phyloP scores from a whole-genome alignment of 2,888 invertebrate species.

The Hartigia nigra region DNA sequence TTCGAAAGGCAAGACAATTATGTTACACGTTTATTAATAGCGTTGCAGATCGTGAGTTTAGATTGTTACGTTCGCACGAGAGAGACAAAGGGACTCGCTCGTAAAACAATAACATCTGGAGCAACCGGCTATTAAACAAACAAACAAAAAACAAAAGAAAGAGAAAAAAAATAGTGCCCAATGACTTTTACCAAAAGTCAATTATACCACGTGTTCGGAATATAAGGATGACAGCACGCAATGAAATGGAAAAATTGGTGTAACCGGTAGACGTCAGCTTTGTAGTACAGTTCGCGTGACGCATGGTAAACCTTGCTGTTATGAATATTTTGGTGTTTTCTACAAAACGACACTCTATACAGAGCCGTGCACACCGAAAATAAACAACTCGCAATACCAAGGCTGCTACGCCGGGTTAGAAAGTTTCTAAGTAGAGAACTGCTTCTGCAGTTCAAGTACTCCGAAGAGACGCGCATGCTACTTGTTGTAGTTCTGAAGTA shows the following conservation, averaged over 20 bases:
- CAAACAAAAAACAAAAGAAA: neutral
- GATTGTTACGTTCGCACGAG: neutral
- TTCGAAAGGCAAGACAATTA: conserved; percentile 4
- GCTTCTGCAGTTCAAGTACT: neutral
- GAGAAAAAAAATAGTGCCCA: neutral
- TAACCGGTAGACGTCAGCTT: neutral
- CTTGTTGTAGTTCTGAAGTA: neutral
- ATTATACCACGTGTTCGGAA: neutral
- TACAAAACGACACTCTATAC: neutral
- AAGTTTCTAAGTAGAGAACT: neutral
- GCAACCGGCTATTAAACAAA: neutral
- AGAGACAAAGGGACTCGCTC: neutral
- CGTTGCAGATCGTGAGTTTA: neutral
- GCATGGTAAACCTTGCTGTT: neutral
- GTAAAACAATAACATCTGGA: neutral
- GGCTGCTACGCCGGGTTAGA: neutral
- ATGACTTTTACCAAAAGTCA: neutral
- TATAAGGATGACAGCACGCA: neutral
- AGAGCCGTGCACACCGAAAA: neutral
- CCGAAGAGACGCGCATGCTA: neutral
- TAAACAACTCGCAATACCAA: neutral
- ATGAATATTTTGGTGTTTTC: neutral
- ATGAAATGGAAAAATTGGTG: neutral
- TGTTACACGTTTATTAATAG: conserved; percentile 5
- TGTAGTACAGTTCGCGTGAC: neutral